phyloP scores from a whole-genome alignment of 2,888 invertebrate species.

The Iselma pallidipennis region DNA sequence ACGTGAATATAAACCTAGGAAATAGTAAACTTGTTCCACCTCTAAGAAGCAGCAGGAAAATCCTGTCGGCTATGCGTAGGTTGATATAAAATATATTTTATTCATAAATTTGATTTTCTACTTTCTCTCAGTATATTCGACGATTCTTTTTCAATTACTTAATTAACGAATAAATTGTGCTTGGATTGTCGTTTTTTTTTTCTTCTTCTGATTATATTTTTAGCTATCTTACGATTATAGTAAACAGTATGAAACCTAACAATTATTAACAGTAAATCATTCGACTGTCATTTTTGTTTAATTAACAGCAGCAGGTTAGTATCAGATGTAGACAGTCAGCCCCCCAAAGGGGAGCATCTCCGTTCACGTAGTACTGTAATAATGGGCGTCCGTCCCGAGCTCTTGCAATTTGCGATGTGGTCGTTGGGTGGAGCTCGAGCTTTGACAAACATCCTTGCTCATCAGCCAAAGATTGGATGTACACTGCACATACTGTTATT shows the following conservation, averaged over 20 bases:
- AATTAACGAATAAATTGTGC: slow-evolving; percentile 13
- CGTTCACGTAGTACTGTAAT: slow-evolving; percentile 45
- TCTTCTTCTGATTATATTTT: neutral
- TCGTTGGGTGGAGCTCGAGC: slow-evolving; percentile 32
- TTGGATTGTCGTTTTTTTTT: neutral
- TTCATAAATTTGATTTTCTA: no score
- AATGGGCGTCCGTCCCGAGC: slow-evolving; percentile 44
- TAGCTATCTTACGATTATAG: neutral
- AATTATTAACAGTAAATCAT: slow-evolving; percentile 53
- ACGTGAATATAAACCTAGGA: slow-evolving; percentile 8
- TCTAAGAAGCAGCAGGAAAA: no score
- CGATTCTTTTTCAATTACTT: slow-evolving; percentile 14
- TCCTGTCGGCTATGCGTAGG: neutral
- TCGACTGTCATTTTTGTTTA: slow-evolving; percentile 52
- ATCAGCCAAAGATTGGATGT: slow-evolving; percentile 49
- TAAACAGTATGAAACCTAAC: slow-evolving; percentile 39
- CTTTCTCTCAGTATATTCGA: neutral
- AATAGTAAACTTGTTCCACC: no score
- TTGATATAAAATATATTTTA: no score
- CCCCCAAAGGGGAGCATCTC: slow-evolving; percentile 40
- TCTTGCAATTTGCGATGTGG: slow-evolving; percentile 39
- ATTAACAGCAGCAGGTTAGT: slow-evolving; percentile 45
- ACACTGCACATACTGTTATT: slow-evolving; percentile 43
- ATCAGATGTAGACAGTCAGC: slow-evolving; percentile 51
- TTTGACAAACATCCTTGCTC: slow-evolving; percentile 47